Evolutionary conservation across 1,140 invertebrate species (phyloP).

Genomic region (Brachionus koreanus): DNA sequence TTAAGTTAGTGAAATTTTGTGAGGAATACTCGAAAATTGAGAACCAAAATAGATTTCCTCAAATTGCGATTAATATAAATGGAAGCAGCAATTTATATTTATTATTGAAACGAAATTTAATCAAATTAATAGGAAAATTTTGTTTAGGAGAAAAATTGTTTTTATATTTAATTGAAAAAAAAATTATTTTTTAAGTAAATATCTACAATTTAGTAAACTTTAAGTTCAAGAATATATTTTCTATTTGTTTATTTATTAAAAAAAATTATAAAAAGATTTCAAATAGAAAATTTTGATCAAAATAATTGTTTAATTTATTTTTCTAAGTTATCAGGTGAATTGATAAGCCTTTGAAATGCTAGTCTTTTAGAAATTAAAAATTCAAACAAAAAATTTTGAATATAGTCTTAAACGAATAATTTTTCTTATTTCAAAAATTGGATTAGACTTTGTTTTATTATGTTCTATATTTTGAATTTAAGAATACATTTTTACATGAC

Average conservation of each 20-base stretch:
- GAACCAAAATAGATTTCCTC: not conserved
- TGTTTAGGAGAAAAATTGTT: not conserved
- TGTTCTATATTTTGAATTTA: not conserved
- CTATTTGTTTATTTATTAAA: no score
- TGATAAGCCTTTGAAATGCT: not conserved
- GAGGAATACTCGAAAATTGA: not conserved
- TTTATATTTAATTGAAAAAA: not conserved
- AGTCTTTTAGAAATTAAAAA: not conserved
- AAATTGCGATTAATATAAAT: not conserved
- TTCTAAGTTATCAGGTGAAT: not conserved
- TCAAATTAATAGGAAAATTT: not conserved
- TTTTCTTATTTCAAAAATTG: not conserved
- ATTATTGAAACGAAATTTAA: not conserved
- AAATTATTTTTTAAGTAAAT: not conserved
- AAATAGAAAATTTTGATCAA: not conserved
- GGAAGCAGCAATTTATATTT: not conserved
- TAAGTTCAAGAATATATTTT: no score
- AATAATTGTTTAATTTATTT: not conserved
- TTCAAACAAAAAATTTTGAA: not conserved
- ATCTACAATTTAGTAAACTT: no score
- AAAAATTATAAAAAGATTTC: not conserved
- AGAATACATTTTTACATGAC: not conserved
- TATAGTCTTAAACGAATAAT: not conserved
- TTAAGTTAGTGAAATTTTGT: no score
- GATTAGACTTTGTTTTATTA: slow-evolving; percentile 9